Conservation (phyloP, 2,113 vertebrate species). For the Archocentrus centrarchus region DNA sequence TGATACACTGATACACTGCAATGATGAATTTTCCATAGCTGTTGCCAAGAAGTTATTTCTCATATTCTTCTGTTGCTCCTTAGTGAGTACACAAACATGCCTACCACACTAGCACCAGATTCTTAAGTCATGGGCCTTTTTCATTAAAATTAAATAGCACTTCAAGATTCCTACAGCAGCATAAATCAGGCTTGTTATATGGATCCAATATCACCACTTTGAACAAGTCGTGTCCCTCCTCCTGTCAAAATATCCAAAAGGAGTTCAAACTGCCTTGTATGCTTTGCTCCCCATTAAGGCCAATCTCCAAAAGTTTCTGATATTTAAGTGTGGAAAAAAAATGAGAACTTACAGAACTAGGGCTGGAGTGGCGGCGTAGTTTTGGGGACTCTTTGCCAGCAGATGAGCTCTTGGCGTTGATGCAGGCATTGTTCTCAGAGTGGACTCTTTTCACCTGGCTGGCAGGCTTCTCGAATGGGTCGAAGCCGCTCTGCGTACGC, state of each 20-base stretch:
- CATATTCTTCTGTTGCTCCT: neutral
- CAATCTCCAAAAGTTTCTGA: neutral
- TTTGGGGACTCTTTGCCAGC: constrained; percentile 93
- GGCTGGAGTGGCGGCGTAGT: constrained; percentile 93
- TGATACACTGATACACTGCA: neutral
- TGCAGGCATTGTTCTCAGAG: constrained; percentile 97
- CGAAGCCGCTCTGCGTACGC: constrained; percentile 95
- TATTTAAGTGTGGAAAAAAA: neutral
- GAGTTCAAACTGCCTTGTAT: neutral
- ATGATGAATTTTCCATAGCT: neutral
- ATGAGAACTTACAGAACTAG: constrained; percentile 89
- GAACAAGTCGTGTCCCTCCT: neutral
- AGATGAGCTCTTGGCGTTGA: constrained; percentile 88
- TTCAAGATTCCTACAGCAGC: neutral
- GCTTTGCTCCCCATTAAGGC: neutral
- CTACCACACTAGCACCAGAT: neutral
- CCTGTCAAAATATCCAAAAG: neutral
- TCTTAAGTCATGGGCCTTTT: neutral
- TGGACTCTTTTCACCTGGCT: constrained; percentile 97
- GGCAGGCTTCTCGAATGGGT: constrained; percentile 92
- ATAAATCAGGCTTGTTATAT: neutral
- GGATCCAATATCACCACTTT: neutral
- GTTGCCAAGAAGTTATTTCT: neutral
- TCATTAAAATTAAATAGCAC: neutral
- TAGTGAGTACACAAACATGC: neutral